Evolutionary conservation across 2,113 vertebrate genomes (phyloP).

Genomic region (Saccopteryx bilineata): DNA sequence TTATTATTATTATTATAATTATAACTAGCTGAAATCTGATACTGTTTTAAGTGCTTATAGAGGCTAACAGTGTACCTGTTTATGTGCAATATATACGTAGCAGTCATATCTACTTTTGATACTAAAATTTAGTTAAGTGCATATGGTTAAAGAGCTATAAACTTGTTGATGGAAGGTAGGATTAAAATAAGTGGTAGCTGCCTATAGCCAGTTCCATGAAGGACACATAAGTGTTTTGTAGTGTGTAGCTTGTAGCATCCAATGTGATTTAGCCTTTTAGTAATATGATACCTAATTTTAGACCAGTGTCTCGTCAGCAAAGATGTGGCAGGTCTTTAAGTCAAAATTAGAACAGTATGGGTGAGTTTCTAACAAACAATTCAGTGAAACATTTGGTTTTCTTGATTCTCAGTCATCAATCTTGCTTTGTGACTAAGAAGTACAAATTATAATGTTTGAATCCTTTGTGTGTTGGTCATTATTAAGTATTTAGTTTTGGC

Average conservation of each 20-base stretch:
- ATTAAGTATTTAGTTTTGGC: slow-evolving; percentile 21
- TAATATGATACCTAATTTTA: slow-evolving; percentile 6
- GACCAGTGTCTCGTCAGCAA: not conserved
- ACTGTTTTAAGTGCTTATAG: not conserved
- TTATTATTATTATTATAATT: not conserved
- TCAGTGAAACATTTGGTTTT: slow-evolving; percentile 12
- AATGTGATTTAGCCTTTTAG: not conserved
- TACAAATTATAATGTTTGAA: not conserved
- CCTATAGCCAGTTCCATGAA: not conserved
- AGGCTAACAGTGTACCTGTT: not conserved
- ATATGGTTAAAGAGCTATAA: not conserved
- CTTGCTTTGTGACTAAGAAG: slow-evolving; percentile 14
- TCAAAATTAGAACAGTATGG: slow-evolving; percentile 51
- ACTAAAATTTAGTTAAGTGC: not conserved
- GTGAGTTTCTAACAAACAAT: not conserved
- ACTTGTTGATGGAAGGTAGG: not conserved
- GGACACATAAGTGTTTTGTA: not conserved
- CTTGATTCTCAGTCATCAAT: not conserved
- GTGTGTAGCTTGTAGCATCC: not conserved
- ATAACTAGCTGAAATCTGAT: not conserved
- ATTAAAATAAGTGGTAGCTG: not conserved
- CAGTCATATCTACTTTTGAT: not conserved
- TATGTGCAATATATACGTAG: not conserved
- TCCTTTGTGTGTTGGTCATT: not conserved
- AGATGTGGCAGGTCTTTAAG: not conserved